phyloP scores from a whole-genome alignment of 1,140 invertebrate genomes.

The Phymastichus coffea region DNA sequence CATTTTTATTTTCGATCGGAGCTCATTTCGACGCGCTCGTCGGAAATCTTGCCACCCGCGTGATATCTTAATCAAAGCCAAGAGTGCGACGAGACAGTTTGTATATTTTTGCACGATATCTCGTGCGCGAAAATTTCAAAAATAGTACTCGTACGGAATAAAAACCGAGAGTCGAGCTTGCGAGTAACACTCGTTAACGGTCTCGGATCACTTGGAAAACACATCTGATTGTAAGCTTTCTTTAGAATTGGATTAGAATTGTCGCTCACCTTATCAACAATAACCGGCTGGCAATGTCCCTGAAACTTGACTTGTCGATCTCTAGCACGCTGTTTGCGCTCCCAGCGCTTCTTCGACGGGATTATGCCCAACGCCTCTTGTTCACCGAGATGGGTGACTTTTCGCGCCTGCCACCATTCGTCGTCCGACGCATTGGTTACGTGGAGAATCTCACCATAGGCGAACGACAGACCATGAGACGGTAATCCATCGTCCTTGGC shows the following conservation, averaged over 20 bases:
- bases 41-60: too few species aligned
- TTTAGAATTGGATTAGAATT: not conserved
- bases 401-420: slow-evolving; percentile 98
- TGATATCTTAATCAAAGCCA: too few species aligned
- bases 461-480: slow-evolving; percentile 90
- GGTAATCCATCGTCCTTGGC: slow-evolving; percentile 95
- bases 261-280: slow-evolving; percentile 52
- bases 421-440: slow-evolving; percentile 99
- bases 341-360: slow-evolving; percentile 85
- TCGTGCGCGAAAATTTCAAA: too few species aligned
- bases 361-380: slow-evolving; percentile 77
- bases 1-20: too few species aligned
- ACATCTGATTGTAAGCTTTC: too few species aligned
- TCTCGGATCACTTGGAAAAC: too few species aligned
- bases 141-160: too few species aligned
- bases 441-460: slow-evolving; percentile 97
- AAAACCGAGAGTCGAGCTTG: too few species aligned
- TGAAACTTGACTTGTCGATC: slow-evolving; percentile 98
- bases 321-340: slow-evolving; percentile 93
- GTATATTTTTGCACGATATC: too few species aligned
- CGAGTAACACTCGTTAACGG: too few species aligned
- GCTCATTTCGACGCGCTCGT: too few species aligned
- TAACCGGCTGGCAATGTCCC: slow-evolving; percentile 77
- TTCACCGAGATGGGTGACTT: slow-evolving; percentile 66
- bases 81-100: too few species aligned